Conservation (phyloP, 2,888 invertebrate species). For the Metallyticus violacea region DNA sequence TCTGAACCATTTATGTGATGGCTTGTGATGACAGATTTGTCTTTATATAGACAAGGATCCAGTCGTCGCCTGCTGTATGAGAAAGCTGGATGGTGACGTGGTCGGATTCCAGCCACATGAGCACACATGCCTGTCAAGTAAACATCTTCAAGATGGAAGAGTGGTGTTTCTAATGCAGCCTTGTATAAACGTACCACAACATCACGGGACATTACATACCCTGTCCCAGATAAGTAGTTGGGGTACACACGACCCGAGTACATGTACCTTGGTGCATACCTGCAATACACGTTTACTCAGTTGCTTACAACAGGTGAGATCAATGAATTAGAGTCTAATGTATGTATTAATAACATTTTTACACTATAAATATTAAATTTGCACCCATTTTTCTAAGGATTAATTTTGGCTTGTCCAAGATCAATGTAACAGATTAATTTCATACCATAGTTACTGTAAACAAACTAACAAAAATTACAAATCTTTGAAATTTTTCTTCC, state of each 20-base stretch:
- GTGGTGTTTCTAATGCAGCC: constrained; percentile 63
- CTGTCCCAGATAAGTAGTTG: constrained; percentile 77
- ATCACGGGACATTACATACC: constrained; percentile 70
- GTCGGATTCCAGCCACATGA: constrained; percentile 54
- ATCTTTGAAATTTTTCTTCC: too few relatives aligned
- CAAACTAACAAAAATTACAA: too few relatives aligned
- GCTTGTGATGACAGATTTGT: constrained; percentile 49
- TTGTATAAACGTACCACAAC: constrained; percentile 63
- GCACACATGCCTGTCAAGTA: constrained; percentile 76
- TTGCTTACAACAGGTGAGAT: too few relatives aligned
- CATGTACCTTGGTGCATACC: constrained; percentile 80
- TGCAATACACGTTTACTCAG: too few relatives aligned
- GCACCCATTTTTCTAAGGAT: too few relatives aligned
- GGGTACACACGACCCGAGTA: constrained; percentile 70
- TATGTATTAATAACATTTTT: too few relatives aligned
- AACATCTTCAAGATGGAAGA: constrained; percentile 76
- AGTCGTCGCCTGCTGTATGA: constrained; percentile 53
- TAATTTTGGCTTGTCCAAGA: too few relatives aligned
- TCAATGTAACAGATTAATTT: too few relatives aligned
- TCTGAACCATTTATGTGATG: constrained; percentile 54
- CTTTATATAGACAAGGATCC: constrained; percentile 47
- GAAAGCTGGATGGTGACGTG: constrained; percentile 65
- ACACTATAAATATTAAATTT: too few relatives aligned
- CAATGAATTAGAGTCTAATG: too few relatives aligned
- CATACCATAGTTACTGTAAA: too few relatives aligned